Evolutionary conservation across 1,140 invertebrate genomes (phyloP).

Genomic region (Macrosteles quadrilineatus): DNA sequence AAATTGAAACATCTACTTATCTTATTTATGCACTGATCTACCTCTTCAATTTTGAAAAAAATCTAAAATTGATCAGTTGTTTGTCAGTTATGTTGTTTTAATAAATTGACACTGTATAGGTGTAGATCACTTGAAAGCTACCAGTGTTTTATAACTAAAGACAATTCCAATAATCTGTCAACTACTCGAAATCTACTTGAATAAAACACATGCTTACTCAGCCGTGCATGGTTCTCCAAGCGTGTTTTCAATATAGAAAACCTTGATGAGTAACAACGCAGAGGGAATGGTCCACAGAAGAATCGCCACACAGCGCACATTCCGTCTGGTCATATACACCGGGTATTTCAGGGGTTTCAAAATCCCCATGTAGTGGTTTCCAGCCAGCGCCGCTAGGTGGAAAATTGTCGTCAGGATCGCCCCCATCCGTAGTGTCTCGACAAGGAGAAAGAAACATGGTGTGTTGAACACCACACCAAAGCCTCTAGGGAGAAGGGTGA

Average conservation of each 20-base stretch:
- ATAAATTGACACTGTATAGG: no score
- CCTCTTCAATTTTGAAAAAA: no score
- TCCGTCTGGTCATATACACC: constrained; percentile 55
- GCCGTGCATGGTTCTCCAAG: no score
- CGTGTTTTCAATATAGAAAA: constrained; percentile 50
- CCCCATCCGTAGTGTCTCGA: constrained; percentile 57
- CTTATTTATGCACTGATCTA: no score
- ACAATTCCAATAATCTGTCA: no score
- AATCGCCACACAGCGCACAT: constrained; percentile 51
- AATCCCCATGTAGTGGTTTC: constrained; percentile 69
- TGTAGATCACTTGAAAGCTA: no score
- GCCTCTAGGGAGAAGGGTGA: constrained; percentile 51
- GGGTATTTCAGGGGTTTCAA: constrained; percentile 63
- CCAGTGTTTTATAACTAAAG: no score
- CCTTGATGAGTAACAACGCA: constrained; percentile 55
- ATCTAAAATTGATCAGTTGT: no score
- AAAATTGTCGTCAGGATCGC: constrained; percentile 61
- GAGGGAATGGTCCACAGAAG: constrained; percentile 58
- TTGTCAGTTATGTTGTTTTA: no score
- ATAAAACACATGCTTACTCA: no score
- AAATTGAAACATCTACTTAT: no score
- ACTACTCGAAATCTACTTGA: no score
- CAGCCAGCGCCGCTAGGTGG: constrained; percentile 65
- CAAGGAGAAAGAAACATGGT: constrained; percentile 46
- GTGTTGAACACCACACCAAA: constrained; percentile 26